Evolutionary conservation across 2,113 vertebrate genomes (phyloP), one percentile per base, ranked within the genome.

Genomic region (Thamnaconus septentrionalis): DNA sequence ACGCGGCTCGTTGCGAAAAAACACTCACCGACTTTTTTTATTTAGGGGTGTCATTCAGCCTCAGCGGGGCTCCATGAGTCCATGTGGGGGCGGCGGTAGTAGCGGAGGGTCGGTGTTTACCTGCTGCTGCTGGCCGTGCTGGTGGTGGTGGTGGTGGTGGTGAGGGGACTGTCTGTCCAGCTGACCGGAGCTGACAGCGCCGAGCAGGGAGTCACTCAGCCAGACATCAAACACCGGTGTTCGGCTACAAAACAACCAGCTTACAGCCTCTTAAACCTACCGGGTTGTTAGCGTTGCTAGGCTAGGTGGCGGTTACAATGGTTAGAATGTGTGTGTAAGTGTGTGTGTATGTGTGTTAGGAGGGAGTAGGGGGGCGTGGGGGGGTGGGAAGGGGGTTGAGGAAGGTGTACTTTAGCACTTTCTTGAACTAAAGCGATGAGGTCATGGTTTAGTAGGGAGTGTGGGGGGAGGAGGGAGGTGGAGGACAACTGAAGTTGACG

Each of bases 391-490:
- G 53, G 18, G 40, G 69, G 86, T 71, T 69, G 79, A 74, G 81
- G 85, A 86, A 91, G 90, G 88, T 90, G 89, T 86, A 90, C 90
- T 92, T 90, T 84, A 86, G 89, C 89, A 91, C 92, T 91, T 91
- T 90, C 90, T 85, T 93, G 88, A 92, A 92, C 91, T 83, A 89
- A 89, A 79, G 39, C 87, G 94, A 94, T 96, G 93, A 95, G 93
- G 93, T 95, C 93, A 94, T 93, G 92, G 90, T 86, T 89, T 85
- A 90, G 81, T 56, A 75, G 51, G 53, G 69, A 56, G 51, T 50
- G 44, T 83, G 45, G 64, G 87, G 88, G 85, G 44, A 55, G 39
- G 83, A 43, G 61, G 86, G 61, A 87, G 86, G 52, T 9, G 48
- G 48, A 8, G 48, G 8, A 8, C 5, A 76, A 73, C 61, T 65